Base-by-base conservation (phyloP, 2,888 invertebrate species). In the Hoplodrina blanda region DNA sequence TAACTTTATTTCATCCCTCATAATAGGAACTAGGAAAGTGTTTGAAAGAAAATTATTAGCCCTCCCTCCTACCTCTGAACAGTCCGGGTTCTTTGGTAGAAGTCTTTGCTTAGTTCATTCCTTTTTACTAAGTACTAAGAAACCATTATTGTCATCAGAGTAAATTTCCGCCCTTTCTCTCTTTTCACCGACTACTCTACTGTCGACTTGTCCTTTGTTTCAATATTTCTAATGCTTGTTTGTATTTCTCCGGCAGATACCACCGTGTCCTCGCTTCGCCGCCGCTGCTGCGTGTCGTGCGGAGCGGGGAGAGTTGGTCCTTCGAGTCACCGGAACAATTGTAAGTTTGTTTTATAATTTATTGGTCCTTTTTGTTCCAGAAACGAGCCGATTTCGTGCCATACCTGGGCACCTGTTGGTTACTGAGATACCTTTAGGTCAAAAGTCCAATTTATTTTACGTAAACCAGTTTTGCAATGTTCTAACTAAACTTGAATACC, bases 221-320 rank as follows among this genome's bases (percentile, higher is more conserved):
- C 17, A 46, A 25, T 25, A 17, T 17, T 46, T 46, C 6, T 46
- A 46, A 46, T 46, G 5, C 4, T 17, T 30, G 7, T 33, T n/a
- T 55, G 17, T 55, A 10, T 25, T 17, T 57, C 0, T 57, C 20
- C n/a, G 0, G 0, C n/a, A 69, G 69, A 0, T 44, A 44, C 33
- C 52, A 20, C 0, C 15, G 33, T 15, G 20, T 25, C 57, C 69
- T 57, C 69, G 68, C 69, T 69, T 57, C 57, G 68, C 68, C 69
- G 68, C 68, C 68, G 68, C 68, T 33, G 11, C 33, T n/a, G 69
- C 52, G 69, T 46, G 57, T 30, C 41, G 69, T 67, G 69, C 52
- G 68, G 57, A 46, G 69, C 69, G 46, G 3, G 69, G 57, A 33
- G 33, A 57, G 52, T n/a, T 11, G 11, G 55, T 10, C 17, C 44